Conservation (phyloP, 2,113 vertebrate species). For the Ceuthmochares aereus region DNA sequence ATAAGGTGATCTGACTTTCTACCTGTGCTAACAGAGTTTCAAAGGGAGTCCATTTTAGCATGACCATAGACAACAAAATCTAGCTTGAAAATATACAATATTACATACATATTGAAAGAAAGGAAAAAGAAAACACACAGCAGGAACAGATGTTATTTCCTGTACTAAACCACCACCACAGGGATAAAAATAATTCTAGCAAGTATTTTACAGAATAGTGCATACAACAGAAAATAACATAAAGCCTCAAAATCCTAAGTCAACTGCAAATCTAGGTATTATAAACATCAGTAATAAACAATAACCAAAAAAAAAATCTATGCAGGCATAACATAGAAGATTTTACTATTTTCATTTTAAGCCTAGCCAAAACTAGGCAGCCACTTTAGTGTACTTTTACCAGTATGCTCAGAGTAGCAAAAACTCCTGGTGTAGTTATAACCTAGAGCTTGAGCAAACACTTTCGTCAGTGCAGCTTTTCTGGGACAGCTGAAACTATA, state of each 20-base stretch:
- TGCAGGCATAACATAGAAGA: neutral
- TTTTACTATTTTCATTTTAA: neutral
- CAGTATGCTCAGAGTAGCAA: neutral
- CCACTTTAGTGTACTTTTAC: neutral
- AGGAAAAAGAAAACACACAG: neutral
- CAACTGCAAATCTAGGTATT: neutral
- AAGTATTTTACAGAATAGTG: neutral
- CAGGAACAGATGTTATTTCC: constrained; percentile 54
- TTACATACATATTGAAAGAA: constrained; percentile 13
- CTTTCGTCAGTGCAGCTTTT: neutral
- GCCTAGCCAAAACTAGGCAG: neutral
- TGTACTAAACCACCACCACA: constrained; percentile 1
- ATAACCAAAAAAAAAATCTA: neutral
- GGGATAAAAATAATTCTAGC: constrained; percentile 18
- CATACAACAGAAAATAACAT: neutral
- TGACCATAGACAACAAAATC: neutral
- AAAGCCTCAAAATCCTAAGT: neutral
- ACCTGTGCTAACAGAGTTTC: neutral
- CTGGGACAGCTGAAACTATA: neutral
- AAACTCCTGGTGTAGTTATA: neutral
- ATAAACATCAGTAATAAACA: neutral
- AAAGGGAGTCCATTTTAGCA: neutral
- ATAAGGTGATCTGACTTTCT: neutral
- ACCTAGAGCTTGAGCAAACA: neutral
- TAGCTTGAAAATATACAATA: constrained; percentile 41